These are phyloP conservation scores for Panulirus ornatus DNA, from an alignment of 1,140 invertebrate species.

Conservation along the genomic window DNA sequence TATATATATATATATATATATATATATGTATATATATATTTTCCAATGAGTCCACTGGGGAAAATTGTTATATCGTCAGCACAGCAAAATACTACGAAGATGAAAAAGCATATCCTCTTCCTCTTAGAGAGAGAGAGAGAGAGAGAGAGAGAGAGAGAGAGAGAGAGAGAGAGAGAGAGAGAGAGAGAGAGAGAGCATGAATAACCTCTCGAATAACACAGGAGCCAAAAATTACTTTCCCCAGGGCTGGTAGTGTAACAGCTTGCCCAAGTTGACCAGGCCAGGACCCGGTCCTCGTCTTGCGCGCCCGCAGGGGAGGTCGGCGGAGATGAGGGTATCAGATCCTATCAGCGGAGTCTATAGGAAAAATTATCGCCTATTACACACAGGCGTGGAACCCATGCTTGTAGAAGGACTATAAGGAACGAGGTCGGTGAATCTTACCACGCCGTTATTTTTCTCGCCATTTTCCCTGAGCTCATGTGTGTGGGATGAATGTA, in stretches of 20 bases:
- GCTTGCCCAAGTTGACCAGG: neutral
- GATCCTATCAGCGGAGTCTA: neutral
- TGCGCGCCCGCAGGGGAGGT: neutral
- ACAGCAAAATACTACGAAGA: too few species aligned
- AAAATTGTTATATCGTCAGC: too few species aligned
- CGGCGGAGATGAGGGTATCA: neutral
- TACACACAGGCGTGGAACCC: neutral
- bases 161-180: conserved; percentile 7
- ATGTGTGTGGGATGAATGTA: too few species aligned
- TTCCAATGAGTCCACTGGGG: neutral
- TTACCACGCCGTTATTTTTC: too few species aligned
- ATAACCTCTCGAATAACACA: neutral
- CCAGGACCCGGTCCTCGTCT: too few species aligned
- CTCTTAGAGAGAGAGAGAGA: too few species aligned
- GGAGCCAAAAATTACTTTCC: neutral
- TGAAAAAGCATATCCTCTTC: too few species aligned
- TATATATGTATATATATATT: neutral
- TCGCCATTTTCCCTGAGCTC: too few species aligned
- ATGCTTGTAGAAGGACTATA: too few species aligned
- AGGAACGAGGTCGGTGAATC: too few species aligned
- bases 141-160: too few species aligned
- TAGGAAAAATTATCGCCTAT: neutral
- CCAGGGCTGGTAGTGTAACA: neutral
- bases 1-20: neutral
- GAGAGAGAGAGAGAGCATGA: neutral